Evolutionary conservation across 1,140 invertebrate genomes (phyloP), one percentile per base, ranked within the genome.

Genomic region (Drosophila dunni): DNA sequence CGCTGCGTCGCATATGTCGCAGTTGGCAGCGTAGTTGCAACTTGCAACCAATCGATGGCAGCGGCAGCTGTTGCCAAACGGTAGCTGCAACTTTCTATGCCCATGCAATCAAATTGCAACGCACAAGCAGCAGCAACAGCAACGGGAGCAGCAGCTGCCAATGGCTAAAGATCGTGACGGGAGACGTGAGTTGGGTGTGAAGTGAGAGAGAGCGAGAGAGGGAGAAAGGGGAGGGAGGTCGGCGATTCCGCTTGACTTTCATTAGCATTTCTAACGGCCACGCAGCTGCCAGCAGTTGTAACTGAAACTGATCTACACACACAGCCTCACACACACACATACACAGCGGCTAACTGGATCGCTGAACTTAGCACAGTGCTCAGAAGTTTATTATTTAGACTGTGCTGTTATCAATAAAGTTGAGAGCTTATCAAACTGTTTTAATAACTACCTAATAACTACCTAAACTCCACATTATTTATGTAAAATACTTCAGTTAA

Each of bases 241-340:
- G 72, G 79, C 74, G 48, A 46, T 20, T 48, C 17, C 76, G 79
- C 74, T 66, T 81, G 84, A 81, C 84, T 89, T 89, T 89, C 84
- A 89, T 89, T 89, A 89, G 84, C 84, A 89, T 89, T 89, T 89
- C 84, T 89, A 89, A 89, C 84, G 84, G 84, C 84, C 84, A 84
- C 84, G 84, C 84, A 89, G 84, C 84, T 89, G 84, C 73, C 74
- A 78, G 62, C 67, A 82, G 76, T 69, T 62, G 69, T 34, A 64
- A 46, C 38, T 73, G 75, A 58, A 75, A 70, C 62, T 57, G 38
- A 51, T 66, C 63, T 46, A 46, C 60, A 69, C 67, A 67, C 46
- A 53, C 48, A 57, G n/a, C 61, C 9, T 3, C 46, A 61, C 33
- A 45, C 34, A 61, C 20, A 20, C 33, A 61, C 62, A 51, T 20